phyloP scores from a whole-genome alignment of 2,113 vertebrate genomes.

The Chloropsis hardwickii region DNA sequence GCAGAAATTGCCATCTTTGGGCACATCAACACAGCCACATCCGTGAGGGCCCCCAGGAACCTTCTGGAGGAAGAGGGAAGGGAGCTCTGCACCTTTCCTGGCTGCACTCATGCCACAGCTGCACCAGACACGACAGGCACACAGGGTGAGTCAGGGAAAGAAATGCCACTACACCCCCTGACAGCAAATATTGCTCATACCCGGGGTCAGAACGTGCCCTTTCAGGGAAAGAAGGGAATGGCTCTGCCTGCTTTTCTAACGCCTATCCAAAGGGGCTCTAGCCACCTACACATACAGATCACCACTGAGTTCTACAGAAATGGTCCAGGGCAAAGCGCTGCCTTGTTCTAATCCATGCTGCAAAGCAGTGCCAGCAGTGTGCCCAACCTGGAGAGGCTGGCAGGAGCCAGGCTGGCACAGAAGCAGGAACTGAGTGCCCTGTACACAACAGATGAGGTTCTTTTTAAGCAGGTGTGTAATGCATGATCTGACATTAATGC shows the following conservation, averaged over 20 bases:
- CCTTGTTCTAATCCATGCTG: background rate
- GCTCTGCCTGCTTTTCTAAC: background rate
- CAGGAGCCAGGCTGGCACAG: background rate
- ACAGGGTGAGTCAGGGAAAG: background rate
- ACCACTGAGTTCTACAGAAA: fast-evolving
- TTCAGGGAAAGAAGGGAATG: background rate
- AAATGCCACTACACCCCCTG: background rate
- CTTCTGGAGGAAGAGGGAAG: background rate
- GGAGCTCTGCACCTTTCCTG: background rate
- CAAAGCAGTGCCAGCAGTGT: background rate
- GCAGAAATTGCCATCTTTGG: background rate
- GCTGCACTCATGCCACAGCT: fast-evolving
- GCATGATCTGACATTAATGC: background rate
- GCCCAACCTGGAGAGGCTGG: background rate
- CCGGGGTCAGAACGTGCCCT: background rate
- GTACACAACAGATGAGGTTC: background rate
- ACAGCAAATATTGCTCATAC: background rate
- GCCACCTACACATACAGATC: fast-evolving
- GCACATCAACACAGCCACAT: background rate
- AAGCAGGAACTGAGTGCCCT: background rate
- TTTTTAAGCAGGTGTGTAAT: background rate
- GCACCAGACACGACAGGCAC: background rate
- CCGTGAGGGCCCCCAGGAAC: fast-evolving
- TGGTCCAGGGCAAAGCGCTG: fast-evolving
- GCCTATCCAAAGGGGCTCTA: background rate